These are phyloP conservation scores for Synergus itoensis DNA, from an alignment of 2,888 invertebrate species.

Conservation along the genomic window DNA sequence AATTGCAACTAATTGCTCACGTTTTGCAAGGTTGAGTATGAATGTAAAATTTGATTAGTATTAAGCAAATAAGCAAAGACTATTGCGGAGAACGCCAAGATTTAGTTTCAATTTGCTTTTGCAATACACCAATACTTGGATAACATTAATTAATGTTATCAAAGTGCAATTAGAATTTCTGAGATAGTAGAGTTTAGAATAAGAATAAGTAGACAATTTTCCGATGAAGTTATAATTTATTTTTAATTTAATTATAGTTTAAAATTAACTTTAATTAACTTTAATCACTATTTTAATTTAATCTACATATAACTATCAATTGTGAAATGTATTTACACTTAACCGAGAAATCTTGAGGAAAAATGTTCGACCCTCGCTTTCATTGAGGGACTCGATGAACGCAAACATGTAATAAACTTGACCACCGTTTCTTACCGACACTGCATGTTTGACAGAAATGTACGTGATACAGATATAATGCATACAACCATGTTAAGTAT, in stretches of 20 bases:
- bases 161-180: neutral
- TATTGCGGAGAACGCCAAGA: neutral
- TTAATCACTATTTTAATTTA: neutral
- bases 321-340: neutral
- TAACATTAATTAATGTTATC: neutral
- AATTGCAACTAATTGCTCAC: slow-evolving; percentile 3
- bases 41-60: neutral
- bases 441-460: slow-evolving; percentile 20
- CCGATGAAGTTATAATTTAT: neutral
- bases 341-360: neutral
- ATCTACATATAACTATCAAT: neutral
- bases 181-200: neutral
- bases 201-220: neutral
- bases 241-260: too few relatives aligned
- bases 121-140: neutral
- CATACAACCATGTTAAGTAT: slow-evolving; percentile 13
- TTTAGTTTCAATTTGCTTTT: neutral
- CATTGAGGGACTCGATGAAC: slow-evolving; percentile 38
- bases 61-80: neutral
- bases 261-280: too few relatives aligned
- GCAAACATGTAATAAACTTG: slow-evolving; percentile 35
- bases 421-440: slow-evolving; percentile 31
- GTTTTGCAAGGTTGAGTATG: slow-evolving; percentile 6
- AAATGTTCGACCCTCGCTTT: slow-evolving; percentile 6
- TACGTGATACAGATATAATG: slow-evolving; percentile 35